These are phyloP conservation scores for Pionites leucogaster DNA, from an alignment of 2,113 vertebrate species.

Conservation along the genomic window DNA sequence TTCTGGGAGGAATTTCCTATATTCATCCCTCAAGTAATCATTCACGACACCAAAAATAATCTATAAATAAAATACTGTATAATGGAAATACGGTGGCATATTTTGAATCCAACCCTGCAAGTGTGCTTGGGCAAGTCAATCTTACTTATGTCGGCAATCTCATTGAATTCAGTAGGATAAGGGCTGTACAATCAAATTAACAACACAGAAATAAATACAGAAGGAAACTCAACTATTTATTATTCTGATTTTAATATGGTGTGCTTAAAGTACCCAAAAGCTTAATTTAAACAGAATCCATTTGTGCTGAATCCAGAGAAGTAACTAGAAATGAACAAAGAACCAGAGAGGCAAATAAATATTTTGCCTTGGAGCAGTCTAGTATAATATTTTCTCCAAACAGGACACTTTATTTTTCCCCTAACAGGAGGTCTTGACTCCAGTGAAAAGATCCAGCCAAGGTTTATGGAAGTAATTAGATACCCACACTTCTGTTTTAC, in stretches of 20 bases:
- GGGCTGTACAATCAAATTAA: slow-evolving; percentile 30
- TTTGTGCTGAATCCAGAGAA: slow-evolving; percentile 49
- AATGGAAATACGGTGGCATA: neutral
- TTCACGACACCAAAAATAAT: slow-evolving; percentile 5
- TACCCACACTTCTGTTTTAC: slow-evolving; percentile 67
- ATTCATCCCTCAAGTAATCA: neutral
- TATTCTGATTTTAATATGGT: slow-evolving; percentile 53
- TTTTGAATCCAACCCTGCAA: neutral
- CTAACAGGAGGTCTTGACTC: slow-evolving; percentile 76
- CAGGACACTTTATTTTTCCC: slow-evolving; percentile 67
- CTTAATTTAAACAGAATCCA: slow-evolving; percentile 44
- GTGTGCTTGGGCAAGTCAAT: neutral
- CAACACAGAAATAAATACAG: slow-evolving; percentile 45
- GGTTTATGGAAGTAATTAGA: slow-evolving; percentile 79
- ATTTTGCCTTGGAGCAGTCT: slow-evolving; percentile 64
- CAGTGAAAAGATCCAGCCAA: slow-evolving; percentile 60
- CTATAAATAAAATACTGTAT: neutral
- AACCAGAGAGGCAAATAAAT: slow-evolving; percentile 67
- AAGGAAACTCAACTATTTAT: slow-evolving; percentile 34
- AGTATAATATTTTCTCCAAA: slow-evolving; percentile 71
- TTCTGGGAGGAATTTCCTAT: slow-evolving; percentile 43
- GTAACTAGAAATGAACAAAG: slow-evolving; percentile 25
- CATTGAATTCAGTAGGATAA: neutral
- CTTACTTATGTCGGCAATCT: neutral
- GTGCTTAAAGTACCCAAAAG: slow-evolving; percentile 55